Base-by-base conservation (phyloP, 2,113 vertebrate species). In the Tylochromis polylepis region DNA sequence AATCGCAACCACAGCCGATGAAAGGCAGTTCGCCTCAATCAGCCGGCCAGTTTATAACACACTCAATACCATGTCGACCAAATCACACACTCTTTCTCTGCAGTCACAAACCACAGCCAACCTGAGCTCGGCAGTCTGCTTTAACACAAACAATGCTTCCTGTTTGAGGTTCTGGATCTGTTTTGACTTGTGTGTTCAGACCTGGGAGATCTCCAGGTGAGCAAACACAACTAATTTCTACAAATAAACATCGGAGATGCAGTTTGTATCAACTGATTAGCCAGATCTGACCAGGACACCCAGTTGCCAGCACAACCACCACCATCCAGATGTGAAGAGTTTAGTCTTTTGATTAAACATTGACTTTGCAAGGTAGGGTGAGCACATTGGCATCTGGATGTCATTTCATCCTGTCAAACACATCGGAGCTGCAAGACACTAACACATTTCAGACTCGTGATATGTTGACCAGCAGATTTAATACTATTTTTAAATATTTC, bases 171-270 rank as follows among this genome's bases (percentile, higher is more conserved):
- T 34, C 83, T 62, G 41, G 59, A 8, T 70, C 80, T 70, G 79
- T 81, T 79, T 62, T 57, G 36, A 88, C 11, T 57, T 77, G 31
- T 24, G 62, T 29, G 84, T 38, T 81, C 65, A 51, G 85, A 79
- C 72, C 82, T 88, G 85, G 75, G 67, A 31, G 43, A 49, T 43
- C 34, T 90, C 93, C 95, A 96, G 94, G 94, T 96, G 95, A 93
- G 88, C 93, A 96, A 95, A 96, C 92, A 94, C 38, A 15, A 51
- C 86, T 95, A 94, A 96, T 95, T 96, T 92, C 86, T 90, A 78
- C 90, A 96, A 96, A 96, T 95, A 96, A 96, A 96, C 95, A 95
- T 31, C 20, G 3, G 29, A 46, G 83, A 81, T 88, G 58, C 82
- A 41, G 87, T 85, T 90, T 84, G 79, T 85, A 85, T 29, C 24